Base-by-base conservation (phyloP, 2,888 invertebrate genomes). In the Seira musarum region DNA sequence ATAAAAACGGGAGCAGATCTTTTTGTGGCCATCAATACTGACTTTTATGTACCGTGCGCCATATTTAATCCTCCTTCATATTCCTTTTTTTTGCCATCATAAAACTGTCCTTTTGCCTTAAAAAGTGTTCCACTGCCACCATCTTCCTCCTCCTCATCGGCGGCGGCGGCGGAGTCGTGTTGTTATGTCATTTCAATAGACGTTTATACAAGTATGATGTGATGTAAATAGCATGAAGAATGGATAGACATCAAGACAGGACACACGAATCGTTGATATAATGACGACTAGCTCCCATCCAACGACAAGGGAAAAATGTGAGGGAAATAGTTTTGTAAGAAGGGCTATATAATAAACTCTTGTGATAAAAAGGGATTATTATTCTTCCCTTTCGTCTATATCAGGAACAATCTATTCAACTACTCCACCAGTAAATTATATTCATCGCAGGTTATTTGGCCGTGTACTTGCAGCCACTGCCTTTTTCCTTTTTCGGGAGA, bases 161-260 rank as follows among this genome's bases (percentile, higher is more conserved):
- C n/a, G n/a, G n/a, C n/a, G n/a, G n/a, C n/a, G n/a, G n/a, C n/a
- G n/a, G n/a, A n/a, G n/a, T n/a, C n/a, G n/a, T n/a, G n/a, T n/a
- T n/a, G 64, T 64, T 64, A 35, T 74, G 66, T 66, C 73, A 74
- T 66, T 74, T 74, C 66, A 35, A 57, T 66, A 65, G 65, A n/a
- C 60, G 8, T 35, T 19, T 40, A 40, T 35, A 60, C 35, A 60
- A 60, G 73, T 57, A 24, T 66, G 60, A 72, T 66, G 73, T 21
- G 73, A 25, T 66, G 66, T 66, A 74, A 74, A 74, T 74, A 57
- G 66, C 21, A 60, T 35, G 60, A 57, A 53, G 19, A 49, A 65
- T 73, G 64, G 46, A n/a, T n/a, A n/a, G n/a, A 30, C 65, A 73
- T 53, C 21, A 65, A 22, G 30, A 22, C 21, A 21, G 35, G 57